Conservation (phyloP, 2,113 vertebrate species). For the Sylvilagus bachmani region DNA sequence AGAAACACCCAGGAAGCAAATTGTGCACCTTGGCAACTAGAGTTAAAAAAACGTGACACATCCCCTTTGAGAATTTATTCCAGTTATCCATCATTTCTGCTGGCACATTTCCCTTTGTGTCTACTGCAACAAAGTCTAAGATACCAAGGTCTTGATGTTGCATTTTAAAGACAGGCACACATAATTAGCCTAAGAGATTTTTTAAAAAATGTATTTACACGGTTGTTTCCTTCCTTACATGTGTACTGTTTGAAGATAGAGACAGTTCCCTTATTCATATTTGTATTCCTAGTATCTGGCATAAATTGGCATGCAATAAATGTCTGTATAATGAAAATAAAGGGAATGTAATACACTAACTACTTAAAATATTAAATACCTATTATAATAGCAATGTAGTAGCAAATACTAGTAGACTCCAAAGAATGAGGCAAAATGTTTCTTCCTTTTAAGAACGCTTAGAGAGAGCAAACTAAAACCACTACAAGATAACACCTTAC, state of each 20-base stretch:
- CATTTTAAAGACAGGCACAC: conserved; percentile 49
- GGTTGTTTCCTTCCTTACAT: conserved; percentile 4
- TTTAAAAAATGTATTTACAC: background rate
- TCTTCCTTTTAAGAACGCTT: background rate
- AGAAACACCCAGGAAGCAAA: conserved; percentile 8
- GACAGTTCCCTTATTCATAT: background rate
- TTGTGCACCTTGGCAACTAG: conserved; percentile 19
- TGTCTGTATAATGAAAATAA: conserved; percentile 55
- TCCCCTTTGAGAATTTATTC: conserved; percentile 61
- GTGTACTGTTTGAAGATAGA: background rate
- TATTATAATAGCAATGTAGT: background rate
- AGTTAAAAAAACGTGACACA: conserved; percentile 40
- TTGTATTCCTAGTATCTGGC: conserved; percentile 25
- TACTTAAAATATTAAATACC: background rate
- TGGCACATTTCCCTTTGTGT: conserved; percentile 56
- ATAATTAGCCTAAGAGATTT: conserved; percentile 45
- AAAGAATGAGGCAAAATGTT: conserved; percentile 18
- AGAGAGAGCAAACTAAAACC: background rate
- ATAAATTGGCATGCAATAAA: conserved; percentile 36
- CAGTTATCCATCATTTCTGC: conserved; percentile 56
- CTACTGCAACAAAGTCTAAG: conserved; percentile 46
- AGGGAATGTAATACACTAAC: background rate
- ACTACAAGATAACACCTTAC: background rate
- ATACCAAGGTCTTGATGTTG: conserved; percentile 33
- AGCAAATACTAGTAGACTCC: background rate